phyloP scores from a whole-genome alignment of 2,113 vertebrate genomes.

The Xyliphius kryptos region DNA sequence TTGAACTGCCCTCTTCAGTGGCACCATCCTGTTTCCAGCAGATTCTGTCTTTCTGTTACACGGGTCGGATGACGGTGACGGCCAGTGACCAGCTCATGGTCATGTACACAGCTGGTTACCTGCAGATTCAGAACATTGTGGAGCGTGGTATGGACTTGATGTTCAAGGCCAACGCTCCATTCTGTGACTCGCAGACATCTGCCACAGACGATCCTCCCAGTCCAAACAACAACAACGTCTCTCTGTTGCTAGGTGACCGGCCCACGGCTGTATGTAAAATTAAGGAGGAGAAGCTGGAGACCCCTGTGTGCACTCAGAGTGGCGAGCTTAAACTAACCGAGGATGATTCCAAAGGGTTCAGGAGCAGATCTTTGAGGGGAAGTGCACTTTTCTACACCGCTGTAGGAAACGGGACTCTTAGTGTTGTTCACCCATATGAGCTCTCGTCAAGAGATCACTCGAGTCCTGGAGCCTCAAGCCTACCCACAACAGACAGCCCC shows the following conservation, averaged over 20 bases:
- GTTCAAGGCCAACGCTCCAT: conserved; percentile 92
- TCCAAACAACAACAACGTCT: conserved; percentile 66
- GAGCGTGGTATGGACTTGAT: conserved; percentile 93
- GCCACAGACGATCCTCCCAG: conserved; percentile 82
- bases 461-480: conserved; percentile 85
- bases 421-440: conserved; percentile 76
- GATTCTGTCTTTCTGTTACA: conserved; percentile 96
- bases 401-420: conserved; percentile 64
- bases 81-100: conserved; percentile 95
- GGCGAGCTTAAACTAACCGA: conserved; percentile 57
- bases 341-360: conserved; percentile 35
- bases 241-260: conserved; percentile 61
- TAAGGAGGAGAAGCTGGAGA: conserved; percentile 86
- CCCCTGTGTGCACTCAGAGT: conserved; percentile 50
- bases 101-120: too few relatives aligned
- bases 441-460: conserved; percentile 71
- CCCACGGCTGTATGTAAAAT: conserved; percentile 77
- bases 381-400: conserved; percentile 58
- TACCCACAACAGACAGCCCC: conserved; percentile 88
- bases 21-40: conserved; percentile 91
- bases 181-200: conserved; percentile 92
- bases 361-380: conserved; percentile 47
- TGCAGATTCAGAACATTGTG: conserved; percentile 97
- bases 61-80: conserved; percentile 88
- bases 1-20: conserved; percentile 88